Conservation (phyloP, 1,140 invertebrate species). For the Cotesia chilonis region DNA sequence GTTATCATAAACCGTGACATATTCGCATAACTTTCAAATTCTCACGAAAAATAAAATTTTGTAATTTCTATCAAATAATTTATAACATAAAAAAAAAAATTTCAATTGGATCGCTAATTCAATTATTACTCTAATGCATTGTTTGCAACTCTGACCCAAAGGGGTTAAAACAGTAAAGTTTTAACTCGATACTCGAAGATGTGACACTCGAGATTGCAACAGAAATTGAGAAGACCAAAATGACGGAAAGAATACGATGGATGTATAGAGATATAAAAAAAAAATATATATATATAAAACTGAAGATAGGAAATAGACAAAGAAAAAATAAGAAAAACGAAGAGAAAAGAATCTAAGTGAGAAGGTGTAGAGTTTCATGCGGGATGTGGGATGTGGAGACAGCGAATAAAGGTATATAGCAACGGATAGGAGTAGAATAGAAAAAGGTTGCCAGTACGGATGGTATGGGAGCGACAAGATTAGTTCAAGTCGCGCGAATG, state of each 20-base stretch:
- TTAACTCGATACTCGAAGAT: slow-evolving; percentile 8
- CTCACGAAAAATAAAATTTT: too few species aligned
- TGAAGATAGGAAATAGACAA: slow-evolving; percentile 16
- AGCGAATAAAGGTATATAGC: too few species aligned
- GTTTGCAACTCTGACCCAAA: too few species aligned
- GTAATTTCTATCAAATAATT: too few species aligned
- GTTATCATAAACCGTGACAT: too few species aligned
- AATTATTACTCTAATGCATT: too few species aligned
- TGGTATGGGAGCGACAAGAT: slow-evolving; percentile 39
- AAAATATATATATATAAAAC: background rate
- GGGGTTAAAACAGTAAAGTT: slow-evolving; percentile 7
- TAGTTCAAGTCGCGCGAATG: slow-evolving; percentile 46
- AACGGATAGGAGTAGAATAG: slow-evolving; percentile 21
- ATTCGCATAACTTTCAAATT: too few species aligned
- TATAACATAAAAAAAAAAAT: too few species aligned
- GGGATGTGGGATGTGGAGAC: too few species aligned
- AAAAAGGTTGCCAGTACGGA: slow-evolving; percentile 15
- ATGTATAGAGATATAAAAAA: background rate
- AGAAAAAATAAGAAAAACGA: slow-evolving; percentile 1
- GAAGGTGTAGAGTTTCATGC: slow-evolving; percentile 15
- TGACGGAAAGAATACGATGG: background rate
- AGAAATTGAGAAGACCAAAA: slow-evolving; percentile 17
- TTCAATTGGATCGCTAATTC: too few species aligned
- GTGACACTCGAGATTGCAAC: slow-evolving; percentile 18
- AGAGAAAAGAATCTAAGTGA: background rate